These are phyloP conservation scores for Clivina fossor DNA, from an alignment of 2,888 invertebrate genomes.

Conservation along the genomic window DNA sequence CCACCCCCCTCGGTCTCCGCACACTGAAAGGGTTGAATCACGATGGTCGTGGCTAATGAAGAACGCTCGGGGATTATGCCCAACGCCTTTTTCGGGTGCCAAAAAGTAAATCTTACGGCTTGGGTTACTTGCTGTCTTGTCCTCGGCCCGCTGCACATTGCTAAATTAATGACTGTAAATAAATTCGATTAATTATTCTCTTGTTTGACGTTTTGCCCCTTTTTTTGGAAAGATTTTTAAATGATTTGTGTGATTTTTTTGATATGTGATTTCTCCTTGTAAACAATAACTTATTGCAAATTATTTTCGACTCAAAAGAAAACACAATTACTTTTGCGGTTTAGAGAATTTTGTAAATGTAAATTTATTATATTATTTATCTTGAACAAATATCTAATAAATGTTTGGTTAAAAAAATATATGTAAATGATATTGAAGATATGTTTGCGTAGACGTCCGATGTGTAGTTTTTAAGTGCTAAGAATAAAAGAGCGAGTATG, in stretches of 20 bases:
- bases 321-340: too few relatives aligned
- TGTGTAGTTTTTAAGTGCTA: too few relatives aligned
- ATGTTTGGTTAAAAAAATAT: too few relatives aligned
- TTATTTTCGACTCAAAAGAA: too few relatives aligned
- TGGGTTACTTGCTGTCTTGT: not conserved
- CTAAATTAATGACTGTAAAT: constrained; percentile 16
- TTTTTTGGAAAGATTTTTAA: not conserved
- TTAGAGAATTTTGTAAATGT: too few relatives aligned
- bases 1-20: too few relatives aligned
- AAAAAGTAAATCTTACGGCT: not conserved
- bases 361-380: too few relatives aligned
- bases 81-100: not conserved
- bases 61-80: constrained; percentile 3
- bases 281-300: too few relatives aligned
- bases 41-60: constrained; percentile 4
- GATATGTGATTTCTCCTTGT: not conserved
- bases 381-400: too few relatives aligned
- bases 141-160: not conserved
- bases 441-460: too few relatives aligned
- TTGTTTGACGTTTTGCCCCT: constrained; percentile 4
- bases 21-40: constrained; percentile 11
- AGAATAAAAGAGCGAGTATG: too few relatives aligned
- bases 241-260: not conserved
- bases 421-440: too few relatives aligned
- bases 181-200: constrained; percentile 10